Evolutionary conservation across 2,113 vertebrate genomes (phyloP), one percentile per base, ranked within the genome.

Genomic region (Galemys pyrenaicus): DNA sequence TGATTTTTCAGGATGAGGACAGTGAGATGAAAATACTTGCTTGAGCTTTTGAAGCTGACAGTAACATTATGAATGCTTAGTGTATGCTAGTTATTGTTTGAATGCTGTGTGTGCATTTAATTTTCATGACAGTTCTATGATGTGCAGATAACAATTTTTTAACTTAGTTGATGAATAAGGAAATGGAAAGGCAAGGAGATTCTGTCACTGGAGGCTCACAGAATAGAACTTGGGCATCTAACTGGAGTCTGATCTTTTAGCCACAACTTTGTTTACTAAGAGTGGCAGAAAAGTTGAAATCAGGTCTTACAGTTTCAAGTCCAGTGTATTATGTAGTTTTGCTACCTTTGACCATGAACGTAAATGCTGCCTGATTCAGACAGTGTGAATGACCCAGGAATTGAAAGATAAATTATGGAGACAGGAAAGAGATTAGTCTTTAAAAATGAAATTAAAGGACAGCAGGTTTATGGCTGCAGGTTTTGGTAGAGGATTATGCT

Each of bases 401-500:
- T 22, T 26, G 64, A 89, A 89, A 71, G 51, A 32, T 92, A 41
- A 87, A 67, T 32, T 79, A 1, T 91, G 51, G 49, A 74, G 28
- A 83, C 30, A 54, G 85, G 56, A 78, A 77, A 87, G 26, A 73
- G 17, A 78, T 54, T 49, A 70, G 20, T 89, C 44, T 81, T 77
- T 20, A 56, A 54, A 71, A 79, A 26, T 44, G 44, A 85, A 95
- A 39, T 46, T 81, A 11, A 5, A 35, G n/a, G 32, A n/a, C 19
- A 85, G 4, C 67, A 46, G 58, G n/a, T 39, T 49, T 87, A 60
- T 65, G 19, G 86, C 17, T 68, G 30, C n/a, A 70, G 75, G 51
- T 64, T 54, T 93, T 92, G 39, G n/a, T 77, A 79, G 60, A 44
- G 84, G 68, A 6, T 79, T 86, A n/a, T 77, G 7, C 86, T 92